Evolutionary conservation across 2,113 vertebrate species (phyloP), one percentile per base, ranked within the genome.

Genomic region (Gobiocypris rarus): DNA sequence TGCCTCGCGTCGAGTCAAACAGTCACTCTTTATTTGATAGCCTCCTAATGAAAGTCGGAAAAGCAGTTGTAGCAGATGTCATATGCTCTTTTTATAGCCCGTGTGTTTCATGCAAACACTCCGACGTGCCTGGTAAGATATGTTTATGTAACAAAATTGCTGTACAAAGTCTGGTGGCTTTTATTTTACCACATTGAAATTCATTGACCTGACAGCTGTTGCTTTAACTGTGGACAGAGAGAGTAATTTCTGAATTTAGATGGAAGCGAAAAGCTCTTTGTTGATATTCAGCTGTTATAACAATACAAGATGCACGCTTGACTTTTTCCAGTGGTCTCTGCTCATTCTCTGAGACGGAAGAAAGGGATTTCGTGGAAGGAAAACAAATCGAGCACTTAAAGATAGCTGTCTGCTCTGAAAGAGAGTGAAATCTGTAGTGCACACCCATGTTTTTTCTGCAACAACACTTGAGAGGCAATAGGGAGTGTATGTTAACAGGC

Each of bases 401-500:
- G 41, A 65, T 63, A 54, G 28, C 69, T 75, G 77, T 85, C 28
- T 8, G 76, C 31, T 34, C 41, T 71, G 63, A 28, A 54, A 54
- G 52, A 19, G 17, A 74, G 41, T 50, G 77, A 54, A 58, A 45
- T 28, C 28, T 45, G 69, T 74, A 54, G 69, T 74, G 56, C 77
- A 65, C 56, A 81, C 43, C 69, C 56, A 6, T 83, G 82, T 83
- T 61, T 65, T 73, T 71, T 48, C 24, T 61, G 17, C 41, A 17
- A n/a, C 31, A 63, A 67, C 56, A 81, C 38, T 73, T 50, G 75
- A 86, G 81, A 78, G 71, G 28, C 31, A 22, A 83, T 43, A 75
- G 70, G 70, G 43, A 69, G 59, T 84, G 69, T 69, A 54, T 87
- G 82, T 82, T 75, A 84, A 67, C 59, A 65, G 77, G 34, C 38